Evolutionary conservation across 2,888 invertebrate species (phyloP).

Genomic region (Tenthredo amoena): DNA sequence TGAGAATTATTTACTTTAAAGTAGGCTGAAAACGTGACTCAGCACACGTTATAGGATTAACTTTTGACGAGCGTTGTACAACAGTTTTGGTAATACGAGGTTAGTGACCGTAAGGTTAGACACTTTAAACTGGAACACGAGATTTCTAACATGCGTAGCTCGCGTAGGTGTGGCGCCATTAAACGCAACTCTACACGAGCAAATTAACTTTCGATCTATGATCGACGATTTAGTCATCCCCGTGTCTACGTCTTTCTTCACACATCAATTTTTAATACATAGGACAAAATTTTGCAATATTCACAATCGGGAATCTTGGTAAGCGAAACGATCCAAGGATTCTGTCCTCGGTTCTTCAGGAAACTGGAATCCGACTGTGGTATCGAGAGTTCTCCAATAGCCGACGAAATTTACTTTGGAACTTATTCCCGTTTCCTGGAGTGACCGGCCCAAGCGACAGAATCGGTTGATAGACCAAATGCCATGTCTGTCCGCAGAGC

Average conservation of each 20-base stretch:
- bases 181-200: conserved; percentile 32
- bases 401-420: not conserved
- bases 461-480: conserved; percentile 16
- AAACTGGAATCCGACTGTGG: not conserved
- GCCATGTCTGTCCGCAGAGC: not conserved
- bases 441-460: not conserved
- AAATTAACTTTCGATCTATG: conserved; percentile 51
- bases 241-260: not conserved
- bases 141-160: conserved; percentile 41
- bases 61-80: conserved; percentile 29
- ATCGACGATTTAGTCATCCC: not conserved
- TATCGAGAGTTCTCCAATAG: not conserved
- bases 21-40: conserved; percentile 48
- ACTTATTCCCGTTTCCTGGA: not conserved
- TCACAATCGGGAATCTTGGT: not conserved
- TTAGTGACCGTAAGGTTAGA: conserved; percentile 50
- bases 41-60: conserved; percentile 25
- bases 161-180: conserved; percentile 53
- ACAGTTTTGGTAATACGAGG: conserved; percentile 40
- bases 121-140: conserved; percentile 51
- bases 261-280: not conserved
- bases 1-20: conserved; percentile 43
- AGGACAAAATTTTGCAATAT: not conserved
- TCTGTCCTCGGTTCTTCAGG: not conserved
- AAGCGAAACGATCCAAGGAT: not conserved